Conservation (phyloP, 2,888 invertebrate genomes). For the Tortrix viridana region DNA sequence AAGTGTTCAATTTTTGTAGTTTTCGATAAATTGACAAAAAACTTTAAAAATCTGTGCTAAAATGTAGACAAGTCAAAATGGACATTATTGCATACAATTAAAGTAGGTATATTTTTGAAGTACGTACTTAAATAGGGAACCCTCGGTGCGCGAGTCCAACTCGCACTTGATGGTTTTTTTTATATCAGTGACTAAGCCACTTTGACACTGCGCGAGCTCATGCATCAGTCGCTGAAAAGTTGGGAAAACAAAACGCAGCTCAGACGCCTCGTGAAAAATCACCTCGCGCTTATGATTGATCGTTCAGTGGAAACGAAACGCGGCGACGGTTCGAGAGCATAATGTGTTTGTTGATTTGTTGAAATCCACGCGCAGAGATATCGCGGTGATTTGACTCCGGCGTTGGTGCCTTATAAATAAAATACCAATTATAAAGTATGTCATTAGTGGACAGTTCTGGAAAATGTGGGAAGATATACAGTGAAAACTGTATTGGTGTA, state of each 20-base stretch:
- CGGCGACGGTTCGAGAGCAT: conserved; percentile 60
- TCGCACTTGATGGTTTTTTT: no score
- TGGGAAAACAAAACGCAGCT: conserved; percentile 74
- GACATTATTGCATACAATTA: no score
- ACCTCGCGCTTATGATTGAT: conserved; percentile 80
- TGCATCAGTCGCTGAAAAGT: conserved; percentile 61
- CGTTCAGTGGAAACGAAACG: conserved; percentile 74
- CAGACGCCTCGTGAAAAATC: conserved; percentile 75
- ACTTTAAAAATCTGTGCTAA: no score
- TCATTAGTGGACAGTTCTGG: conserved; percentile 12
- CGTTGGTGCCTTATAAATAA: conserved; percentile 48
- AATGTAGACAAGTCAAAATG: no score
- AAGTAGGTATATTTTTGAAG: no score
- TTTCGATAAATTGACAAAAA: no score
- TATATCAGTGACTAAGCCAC: conserved; percentile 1
- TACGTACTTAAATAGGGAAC: no score
- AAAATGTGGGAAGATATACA: not conserved
- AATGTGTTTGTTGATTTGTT: conserved; percentile 79
- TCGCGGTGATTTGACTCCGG: conserved; percentile 57
- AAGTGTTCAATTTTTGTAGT: no score
- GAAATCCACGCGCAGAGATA: conserved; percentile 64
- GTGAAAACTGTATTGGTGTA: not conserved
- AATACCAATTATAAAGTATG: conserved; percentile 40
- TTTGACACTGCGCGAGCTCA: conserved; percentile 56
- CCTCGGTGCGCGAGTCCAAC: no score